Evolutionary conservation across 2,113 vertebrate genomes (phyloP), one percentile per base, ranked within the genome.

Genomic region (Benitochromis conjunctus): DNA sequence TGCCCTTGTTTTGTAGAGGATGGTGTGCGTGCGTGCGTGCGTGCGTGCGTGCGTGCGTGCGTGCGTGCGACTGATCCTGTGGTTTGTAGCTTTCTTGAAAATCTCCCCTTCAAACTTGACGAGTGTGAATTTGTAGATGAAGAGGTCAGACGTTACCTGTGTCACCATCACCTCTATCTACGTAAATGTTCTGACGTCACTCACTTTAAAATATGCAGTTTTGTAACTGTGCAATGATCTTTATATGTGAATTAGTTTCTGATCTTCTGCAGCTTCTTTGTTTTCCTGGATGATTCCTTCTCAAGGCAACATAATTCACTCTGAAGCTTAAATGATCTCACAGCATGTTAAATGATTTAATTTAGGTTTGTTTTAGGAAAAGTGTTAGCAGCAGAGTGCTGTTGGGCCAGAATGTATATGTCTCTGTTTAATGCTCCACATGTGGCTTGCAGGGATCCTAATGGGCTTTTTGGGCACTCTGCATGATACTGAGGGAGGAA

Each of bases 381-480:
- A 26, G 43, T 74, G 69, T 31, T 19, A 0, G 9, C 43, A 31
- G 26, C 66, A 46, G 64, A 43, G 38, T 31, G 69, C 43, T 76
- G 43, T 29, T 51, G 43, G 26, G 7, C 69, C 9, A 43, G 36
- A 19, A 79, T 43, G 26, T 26, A 19, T 56, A 57, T 5, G 5
- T 79, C 54, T 57, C 21, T 48, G 55, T 77, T 80, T 60, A n/a
- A 56, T 56, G 78, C 48, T 77, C 14, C 48, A n/a, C 46, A 7
- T 81, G 66, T 11, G 24, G 24, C 34, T 18, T 29, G 71, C 80
- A 60, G 58, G 69, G 79, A 79, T 80, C 58, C 21, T 74, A 79
- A 80, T 71, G 46, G 54, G 13, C 71, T 51, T 69, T 31, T 81
- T 43, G 19, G 4, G 36, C 51, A 7, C 51, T 26, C 3, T 43